Percentiles rank a stretch among this genome's conserved stretches.
Conservation (phyloP, 2,113 vertebrate species). For the Atherinomorus stipes region DNA sequence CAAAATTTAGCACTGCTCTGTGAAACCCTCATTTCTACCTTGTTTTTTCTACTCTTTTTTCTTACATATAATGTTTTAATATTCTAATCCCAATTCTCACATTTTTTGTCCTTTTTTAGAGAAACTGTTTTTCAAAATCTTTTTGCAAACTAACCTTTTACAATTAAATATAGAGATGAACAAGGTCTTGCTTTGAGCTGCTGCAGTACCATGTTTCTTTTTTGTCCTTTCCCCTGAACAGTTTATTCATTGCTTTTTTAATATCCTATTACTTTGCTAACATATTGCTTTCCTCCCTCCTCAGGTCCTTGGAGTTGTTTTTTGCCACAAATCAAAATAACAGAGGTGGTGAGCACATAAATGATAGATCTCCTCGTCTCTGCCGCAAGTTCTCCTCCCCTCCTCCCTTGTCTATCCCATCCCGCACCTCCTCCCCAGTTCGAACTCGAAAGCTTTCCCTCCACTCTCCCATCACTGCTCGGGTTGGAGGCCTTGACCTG, state of each 20-base stretch:
- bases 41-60: not conserved
- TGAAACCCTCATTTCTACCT: not conserved
- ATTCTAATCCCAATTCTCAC: slow-evolving; percentile 4
- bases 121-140: not conserved
- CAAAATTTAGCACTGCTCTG: slow-evolving; percentile 8
- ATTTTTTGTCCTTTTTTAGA: not conserved
- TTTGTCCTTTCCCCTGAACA: slow-evolving; percentile 12
- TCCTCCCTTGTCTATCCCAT: slow-evolving; percentile 90
- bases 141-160: slow-evolving; percentile 2
- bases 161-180: not conserved
- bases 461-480: slow-evolving; percentile 90
- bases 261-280: slow-evolving; percentile 20
- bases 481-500: slow-evolving; percentile 89
- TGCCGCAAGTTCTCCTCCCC: slow-evolving; percentile 97
- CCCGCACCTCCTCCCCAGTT: slow-evolving; percentile 92
- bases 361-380: slow-evolving; percentile 92
- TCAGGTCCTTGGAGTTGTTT: slow-evolving; percentile 96
- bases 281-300: not conserved
- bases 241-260: slow-evolving; percentile 39
- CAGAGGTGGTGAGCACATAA: slow-evolving; percentile 85
- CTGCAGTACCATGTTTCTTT: not conserved
- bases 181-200: not conserved
- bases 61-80: not conserved
- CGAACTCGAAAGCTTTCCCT: slow-evolving; percentile 93
- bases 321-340: slow-evolving; percentile 94